Base-by-base conservation (phyloP, 2,113 vertebrate species). In the Archocentrus centrarchus region DNA sequence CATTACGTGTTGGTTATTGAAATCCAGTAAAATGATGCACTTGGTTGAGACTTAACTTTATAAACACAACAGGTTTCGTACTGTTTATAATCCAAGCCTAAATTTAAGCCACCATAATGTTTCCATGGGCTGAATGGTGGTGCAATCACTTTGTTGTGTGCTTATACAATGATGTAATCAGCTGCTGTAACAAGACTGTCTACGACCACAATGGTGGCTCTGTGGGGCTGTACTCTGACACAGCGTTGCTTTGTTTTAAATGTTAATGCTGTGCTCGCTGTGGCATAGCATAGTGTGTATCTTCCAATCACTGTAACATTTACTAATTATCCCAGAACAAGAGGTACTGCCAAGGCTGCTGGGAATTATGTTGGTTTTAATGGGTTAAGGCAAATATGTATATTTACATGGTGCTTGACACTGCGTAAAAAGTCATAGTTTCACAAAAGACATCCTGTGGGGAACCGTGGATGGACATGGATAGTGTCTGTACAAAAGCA, bases 361-460 rank as follows among this genome's bases (percentile, higher is more conserved):
- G 15, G 41, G 41, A 70, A 9, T 0, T 70, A 70, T 0, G 3
- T 47, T 50, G 47, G 41, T 0, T 70, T 4, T 70, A 50, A 30
- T 30, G 3, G 41, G 9, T 6, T 27, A 68, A 47, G 37, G 14
- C 24, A 68, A 27, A 68, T 44, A 27, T 55, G 15, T 47, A 5
- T 27, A 47, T 68, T 70, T 70, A 70, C 17, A 50, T 70, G 50
- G 30, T 70, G 18, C 50, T 2, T 50, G 15, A 1, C 41, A 30
- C 24, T 70, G 22, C 50, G 41, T 70, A 50, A 50, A 47, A 68
- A 68, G 15, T 50, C 47, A 17, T 2, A 15, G 47, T 50, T 50
- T 47, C 14, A 68, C 64, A 22, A 50, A 1, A 47, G 47, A 27
- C 22, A 30, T 68, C 47, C 47, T 17, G 15, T 68, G 64, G 37